phyloP scores from a whole-genome alignment of 2,113 vertebrate genomes.

The Cololabis saira region DNA sequence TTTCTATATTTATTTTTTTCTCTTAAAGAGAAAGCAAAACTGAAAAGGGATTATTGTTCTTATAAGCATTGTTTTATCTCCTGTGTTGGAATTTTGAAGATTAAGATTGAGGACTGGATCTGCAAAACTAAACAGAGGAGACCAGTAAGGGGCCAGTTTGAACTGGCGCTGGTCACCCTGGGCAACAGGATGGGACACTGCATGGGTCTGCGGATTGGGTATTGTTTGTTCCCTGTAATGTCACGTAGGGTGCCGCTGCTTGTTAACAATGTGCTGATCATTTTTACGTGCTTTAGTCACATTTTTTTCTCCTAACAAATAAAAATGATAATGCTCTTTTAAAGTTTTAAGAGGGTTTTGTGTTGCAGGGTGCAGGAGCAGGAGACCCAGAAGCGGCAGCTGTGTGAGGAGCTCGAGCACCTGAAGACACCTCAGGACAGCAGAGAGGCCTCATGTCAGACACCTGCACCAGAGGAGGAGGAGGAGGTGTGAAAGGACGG shows the following conservation, averaged over 20 bases:
- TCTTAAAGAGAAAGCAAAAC: background rate
- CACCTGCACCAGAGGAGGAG: constrained; percentile 66
- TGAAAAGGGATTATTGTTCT: no score
- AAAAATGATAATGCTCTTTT: background rate
- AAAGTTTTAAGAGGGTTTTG: background rate
- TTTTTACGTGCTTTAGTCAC: background rate
- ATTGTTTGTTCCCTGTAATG: constrained; percentile 66
- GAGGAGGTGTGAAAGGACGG: constrained; percentile 47
- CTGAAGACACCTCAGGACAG: constrained; percentile 73
- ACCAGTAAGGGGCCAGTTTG: constrained; percentile 41
- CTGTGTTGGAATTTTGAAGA: background rate
- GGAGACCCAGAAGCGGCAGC: constrained; percentile 81
- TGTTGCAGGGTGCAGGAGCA: constrained; percentile 81
- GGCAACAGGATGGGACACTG: constrained; percentile 82
- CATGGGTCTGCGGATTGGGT: constrained; percentile 82
- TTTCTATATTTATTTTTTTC: background rate
- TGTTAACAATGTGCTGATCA: background rate
- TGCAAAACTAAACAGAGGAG: constrained; percentile 35
- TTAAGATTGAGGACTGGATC: constrained; percentile 16
- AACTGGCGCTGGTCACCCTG: constrained; percentile 74
- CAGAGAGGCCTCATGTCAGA: constrained; percentile 81
- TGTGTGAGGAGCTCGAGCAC: constrained; percentile 79
- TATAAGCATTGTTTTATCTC: no score
- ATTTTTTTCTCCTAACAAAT: background rate
- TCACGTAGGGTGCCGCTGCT: constrained; percentile 5